Evolutionary conservation across 2,113 vertebrate species (phyloP).

Genomic region (Lampris megalopsis): DNA sequence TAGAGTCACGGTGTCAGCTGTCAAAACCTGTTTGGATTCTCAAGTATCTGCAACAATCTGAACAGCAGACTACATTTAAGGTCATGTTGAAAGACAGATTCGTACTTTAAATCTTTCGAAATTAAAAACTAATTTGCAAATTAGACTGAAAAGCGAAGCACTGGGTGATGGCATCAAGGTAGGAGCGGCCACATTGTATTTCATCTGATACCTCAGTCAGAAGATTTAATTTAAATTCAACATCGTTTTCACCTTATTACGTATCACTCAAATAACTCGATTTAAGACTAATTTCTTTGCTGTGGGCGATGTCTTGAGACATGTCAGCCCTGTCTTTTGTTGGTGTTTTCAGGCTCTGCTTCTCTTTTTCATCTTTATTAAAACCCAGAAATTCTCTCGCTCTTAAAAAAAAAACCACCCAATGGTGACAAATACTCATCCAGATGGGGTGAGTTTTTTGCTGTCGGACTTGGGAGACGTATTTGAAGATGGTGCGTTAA

Average conservation of each 20-base stretch:
- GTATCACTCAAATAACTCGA: slow-evolving; percentile 11
- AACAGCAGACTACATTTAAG: not conserved
- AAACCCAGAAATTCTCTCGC: too few relatives aligned
- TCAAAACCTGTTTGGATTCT: not conserved
- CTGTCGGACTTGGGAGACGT: slow-evolving; percentile 45
- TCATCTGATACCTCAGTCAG: not conserved
- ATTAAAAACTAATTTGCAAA: not conserved
- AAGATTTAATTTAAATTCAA: slow-evolving; percentile 11
- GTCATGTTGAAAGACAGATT: too few relatives aligned
- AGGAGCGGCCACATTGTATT: not conserved
- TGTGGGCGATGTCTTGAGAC: not conserved
- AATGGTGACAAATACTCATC: slow-evolving; percentile 28
- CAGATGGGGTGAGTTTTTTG: slow-evolving; percentile 43
- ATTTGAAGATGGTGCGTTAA: slow-evolving; percentile 55
- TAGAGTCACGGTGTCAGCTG: not conserved
- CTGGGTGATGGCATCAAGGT: not conserved
- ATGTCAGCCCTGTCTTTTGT: not conserved
- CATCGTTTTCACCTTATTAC: not conserved
- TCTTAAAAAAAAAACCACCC: not conserved
- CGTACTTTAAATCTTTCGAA: too few relatives aligned
- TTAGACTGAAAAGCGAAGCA: not conserved
- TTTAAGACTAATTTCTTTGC: slow-evolving; percentile 2
- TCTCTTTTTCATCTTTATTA: not conserved
- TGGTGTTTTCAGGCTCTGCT: not conserved
- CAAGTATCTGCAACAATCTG: not conserved